Base-by-base conservation (phyloP, 2,113 vertebrate genomes). In the Poicephalus meyeri region DNA sequence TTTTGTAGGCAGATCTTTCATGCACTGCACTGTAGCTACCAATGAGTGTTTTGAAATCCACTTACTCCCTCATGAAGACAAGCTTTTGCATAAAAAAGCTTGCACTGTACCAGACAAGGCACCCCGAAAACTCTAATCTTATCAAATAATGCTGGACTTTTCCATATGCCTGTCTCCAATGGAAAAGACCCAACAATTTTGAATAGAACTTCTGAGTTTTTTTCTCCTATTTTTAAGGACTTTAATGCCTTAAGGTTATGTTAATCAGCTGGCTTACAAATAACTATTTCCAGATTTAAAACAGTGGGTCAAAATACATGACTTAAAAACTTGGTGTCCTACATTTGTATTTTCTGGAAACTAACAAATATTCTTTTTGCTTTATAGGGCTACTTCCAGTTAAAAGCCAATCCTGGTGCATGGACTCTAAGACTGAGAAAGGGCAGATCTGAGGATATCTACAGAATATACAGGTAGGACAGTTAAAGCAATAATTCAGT, bases 381-480 rank as follows among this genome's bases (percentile, higher is more conserved):
- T 93, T 93, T 44, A 70, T 80, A 99, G 99, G 99, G 99, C 44
- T 99, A 99, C 95, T 99, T 99, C 93, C 99, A 99, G 89, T 98
- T 99, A 95, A 99, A 99, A 98, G 99, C 99, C 39, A 99, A 99
- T 94, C 99, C 99, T 26, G 99, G 99, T 66, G 99, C 99, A 24
- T 99, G 99, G 99, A 98, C 99, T 85, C 98, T 99, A 61, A 98
- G 99, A 86, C 98, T 99, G 60, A 98, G 99, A 82, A 99, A 99
- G 94, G 99, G 99, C 64, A 98, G 99, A 80, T 99, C 99, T 19
- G 99, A 99, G 77, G 99, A 99, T 41, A 99, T 99, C 97, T 99
- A 99, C 86, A 99, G 98, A 95, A 99, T 99, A 95, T 99, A 99
- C 97, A 99, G 99, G 99, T 99, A 96, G 64, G 94, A n/a, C 35